Evolutionary conservation across 2,113 vertebrate genomes (phyloP), one percentile per base, ranked within the genome.

Genomic region (Lepisosteus oculatus): DNA sequence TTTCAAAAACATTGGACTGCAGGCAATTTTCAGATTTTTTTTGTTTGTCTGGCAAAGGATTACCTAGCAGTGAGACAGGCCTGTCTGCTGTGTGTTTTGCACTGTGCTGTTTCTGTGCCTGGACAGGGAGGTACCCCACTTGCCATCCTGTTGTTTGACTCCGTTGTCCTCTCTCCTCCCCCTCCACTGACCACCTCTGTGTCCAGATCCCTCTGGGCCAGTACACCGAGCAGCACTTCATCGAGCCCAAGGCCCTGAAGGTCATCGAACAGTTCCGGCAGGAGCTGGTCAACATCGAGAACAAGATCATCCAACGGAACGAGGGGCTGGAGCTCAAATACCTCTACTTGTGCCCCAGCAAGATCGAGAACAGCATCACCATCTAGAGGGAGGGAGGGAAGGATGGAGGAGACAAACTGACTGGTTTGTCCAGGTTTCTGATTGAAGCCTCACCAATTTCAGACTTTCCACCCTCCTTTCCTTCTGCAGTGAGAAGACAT

Each of bases 321-420:
- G 65, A 86, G 55, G 83, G 84, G 4, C 43, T 76, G 44, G 80
- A 85, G 43, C 81, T 87, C 3, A 77, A 71, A n/a, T 92, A 92
- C 73, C 82, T 85, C 1, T 86, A 83, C 71, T 79, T 91, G 55
- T 81, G 87, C 51, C 90, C 91, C 14, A 90, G 87, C 51, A 74
- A 15, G 17, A 61, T 92, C 0, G 90, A 92, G 61, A 92, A 89
- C 80, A 92, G 91, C 79, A 90, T 92, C 83, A 92, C 88, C 0
- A 90, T 92, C 71, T 92, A 88, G 13, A 12, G 11, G 1, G 13
- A 47, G 8, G 11, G 51, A 7, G 29, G 45, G 7, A 41, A 8
- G 11, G 44, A 9, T 1, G 29, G 62, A 3, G 14, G 12, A 11
- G n/a, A 43, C 56, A 59, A 59, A n/a, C 11, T 29, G 29, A 29